phyloP scores from a whole-genome alignment of 2,797 vertebrate species.

The Pangasius larnaudii region DNA sequence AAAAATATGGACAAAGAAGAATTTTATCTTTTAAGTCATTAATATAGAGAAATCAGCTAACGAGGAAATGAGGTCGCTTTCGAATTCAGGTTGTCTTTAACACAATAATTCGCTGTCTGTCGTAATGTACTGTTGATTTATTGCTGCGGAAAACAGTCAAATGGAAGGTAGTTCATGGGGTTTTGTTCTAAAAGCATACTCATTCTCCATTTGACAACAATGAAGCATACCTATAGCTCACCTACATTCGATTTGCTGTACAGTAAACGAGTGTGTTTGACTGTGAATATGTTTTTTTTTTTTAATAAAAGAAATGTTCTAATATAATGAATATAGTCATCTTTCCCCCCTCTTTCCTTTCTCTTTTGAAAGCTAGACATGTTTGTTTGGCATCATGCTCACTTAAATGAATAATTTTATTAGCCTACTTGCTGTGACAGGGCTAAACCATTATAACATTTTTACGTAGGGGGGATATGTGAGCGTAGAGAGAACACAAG shows the following conservation, averaged over 20 bases:
- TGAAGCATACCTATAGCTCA: not conserved
- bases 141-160: not conserved
- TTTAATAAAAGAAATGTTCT: not conserved
- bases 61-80: not conserved
- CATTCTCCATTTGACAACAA: not conserved
- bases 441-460: not conserved
- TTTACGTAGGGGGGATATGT: not conserved
- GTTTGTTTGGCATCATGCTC: constrained; percentile 21
- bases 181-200: not conserved
- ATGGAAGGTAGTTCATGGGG: not conserved
- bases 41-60: not conserved
- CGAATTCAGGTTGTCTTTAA: not conserved
- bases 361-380: not conserved
- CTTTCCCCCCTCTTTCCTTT: not conserved
- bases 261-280: not conserved
- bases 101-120: not conserved
- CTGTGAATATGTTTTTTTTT: not conserved
- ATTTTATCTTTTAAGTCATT: not conserved
- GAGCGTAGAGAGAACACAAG: not conserved
- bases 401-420: constrained; percentile 18
- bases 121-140: not conserved
- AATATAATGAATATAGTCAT: not conserved
- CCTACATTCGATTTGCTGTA: not conserved
- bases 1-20: not conserved
- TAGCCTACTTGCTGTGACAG: constrained; percentile 26